These are phyloP conservation scores for Amyelois transitella DNA, from an alignment of 1,140 invertebrate genomes.

Conservation along the genomic window DNA sequence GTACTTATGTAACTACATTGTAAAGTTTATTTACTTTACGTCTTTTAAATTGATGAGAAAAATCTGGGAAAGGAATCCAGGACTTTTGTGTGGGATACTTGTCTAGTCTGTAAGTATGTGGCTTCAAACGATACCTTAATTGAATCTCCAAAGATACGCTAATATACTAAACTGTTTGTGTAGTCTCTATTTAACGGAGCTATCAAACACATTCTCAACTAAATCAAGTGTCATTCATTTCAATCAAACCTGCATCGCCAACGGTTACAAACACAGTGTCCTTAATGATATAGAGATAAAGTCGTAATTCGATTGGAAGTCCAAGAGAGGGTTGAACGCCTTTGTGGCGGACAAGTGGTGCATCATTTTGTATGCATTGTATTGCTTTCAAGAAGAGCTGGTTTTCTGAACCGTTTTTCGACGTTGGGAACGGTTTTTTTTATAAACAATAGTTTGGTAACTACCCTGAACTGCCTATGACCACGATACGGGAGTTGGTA, in stretches of 20 bases:
- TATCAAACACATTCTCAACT: not conserved
- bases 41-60: no score
- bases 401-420: not conserved
- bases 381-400: not conserved
- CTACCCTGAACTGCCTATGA: no score
- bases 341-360: not conserved
- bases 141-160: no score
- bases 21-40: no score
- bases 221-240: not conserved
- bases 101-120: no score
- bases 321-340: not conserved
- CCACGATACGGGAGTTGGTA: no score
- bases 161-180: no score
- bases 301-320: not conserved
- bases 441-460: not conserved
- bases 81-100: no score
- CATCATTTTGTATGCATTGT: constrained; percentile 1
- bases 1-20: no score
- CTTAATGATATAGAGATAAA: not conserved
- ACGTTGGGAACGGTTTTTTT: constrained; percentile 2
- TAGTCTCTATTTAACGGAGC: no score
- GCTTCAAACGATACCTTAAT: no score
- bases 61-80: no score
- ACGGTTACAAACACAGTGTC: not conserved
- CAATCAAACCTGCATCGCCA: not conserved